A percentile compares a stretch with the other conserved stretches of the same genome.
Evolutionary conservation across 2,888 invertebrate genomes (phyloP).

Genomic region (Cryptocephalus primarius): DNA sequence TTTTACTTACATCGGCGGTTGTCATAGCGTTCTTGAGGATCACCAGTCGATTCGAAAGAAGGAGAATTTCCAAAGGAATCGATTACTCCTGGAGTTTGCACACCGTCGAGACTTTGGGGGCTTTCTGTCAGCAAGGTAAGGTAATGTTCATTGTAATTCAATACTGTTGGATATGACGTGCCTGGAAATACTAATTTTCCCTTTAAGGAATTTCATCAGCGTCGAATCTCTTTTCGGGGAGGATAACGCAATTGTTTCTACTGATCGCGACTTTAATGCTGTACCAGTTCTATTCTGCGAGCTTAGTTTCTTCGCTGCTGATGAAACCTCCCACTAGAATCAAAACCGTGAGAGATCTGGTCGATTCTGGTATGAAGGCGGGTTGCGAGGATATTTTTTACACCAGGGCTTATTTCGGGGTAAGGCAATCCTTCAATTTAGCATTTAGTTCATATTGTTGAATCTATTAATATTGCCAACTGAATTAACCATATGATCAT

Average conservation of each 20-base stretch:
- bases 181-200: too few relatives aligned
- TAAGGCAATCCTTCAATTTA: too few relatives aligned
- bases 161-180: too few relatives aligned
- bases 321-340: slow-evolving; percentile 50
- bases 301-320: slow-evolving; percentile 51
- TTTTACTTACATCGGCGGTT: slow-evolving; percentile 13
- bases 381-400: slow-evolving; percentile 53
- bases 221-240: slow-evolving; percentile 21
- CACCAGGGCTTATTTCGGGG: slow-evolving; percentile 47
- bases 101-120: slow-evolving; percentile 20
- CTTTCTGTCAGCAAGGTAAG: slow-evolving; percentile 30
- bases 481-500: too few relatives aligned
- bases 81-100: slow-evolving; percentile 23
- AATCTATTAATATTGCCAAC: too few relatives aligned
- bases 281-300: slow-evolving; percentile 58
- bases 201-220: slow-evolving; percentile 19
- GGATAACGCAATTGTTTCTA: slow-evolving; percentile 22
- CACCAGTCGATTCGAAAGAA: slow-evolving; percentile 15
- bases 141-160: too few relatives aligned
- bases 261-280: slow-evolving; percentile 33
- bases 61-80: slow-evolving; percentile 2
- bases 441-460: too few relatives aligned
- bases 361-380: slow-evolving; percentile 44
- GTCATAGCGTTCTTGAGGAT: slow-evolving; percentile 17
- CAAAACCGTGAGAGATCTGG: slow-evolving; percentile 43